These are phyloP conservation scores for Sarcoramphus papa DNA, from an alignment of 2,797 vertebrate genomes.

Conservation along the genomic window DNA sequence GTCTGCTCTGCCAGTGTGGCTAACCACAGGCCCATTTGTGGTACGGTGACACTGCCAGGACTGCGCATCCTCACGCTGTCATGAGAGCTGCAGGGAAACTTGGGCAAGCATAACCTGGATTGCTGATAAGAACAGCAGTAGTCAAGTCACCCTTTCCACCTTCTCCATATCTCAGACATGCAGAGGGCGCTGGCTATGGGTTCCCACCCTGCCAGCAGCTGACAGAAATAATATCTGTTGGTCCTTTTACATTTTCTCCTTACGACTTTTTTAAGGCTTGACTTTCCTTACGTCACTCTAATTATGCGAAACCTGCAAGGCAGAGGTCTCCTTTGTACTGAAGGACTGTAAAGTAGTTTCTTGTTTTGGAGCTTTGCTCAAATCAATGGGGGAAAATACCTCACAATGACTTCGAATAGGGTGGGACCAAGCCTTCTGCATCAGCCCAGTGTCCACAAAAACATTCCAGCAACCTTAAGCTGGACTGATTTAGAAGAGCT, in stretches of 20 bases:
- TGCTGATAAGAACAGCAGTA: no score
- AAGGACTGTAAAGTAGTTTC: not conserved
- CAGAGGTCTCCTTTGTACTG: not conserved
- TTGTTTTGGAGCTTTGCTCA: not conserved
- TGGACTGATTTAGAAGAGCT: not conserved
- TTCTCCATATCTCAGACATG: not conserved
- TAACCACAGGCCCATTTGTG: not conserved
- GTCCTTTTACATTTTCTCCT: not conserved
- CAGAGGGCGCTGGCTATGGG: not conserved
- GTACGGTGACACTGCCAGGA: no score
- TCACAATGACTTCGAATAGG: not conserved
- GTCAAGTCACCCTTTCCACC: not conserved
- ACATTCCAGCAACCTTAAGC: not conserved
- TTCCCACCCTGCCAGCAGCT: not conserved
- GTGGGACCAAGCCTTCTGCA: not conserved
- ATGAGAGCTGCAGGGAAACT: not conserved
- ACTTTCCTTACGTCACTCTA: not conserved
- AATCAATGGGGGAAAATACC: not conserved
- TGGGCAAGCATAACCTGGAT: no score
- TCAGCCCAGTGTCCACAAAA: not conserved
- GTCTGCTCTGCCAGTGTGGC: not conserved
- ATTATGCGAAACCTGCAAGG: not conserved
- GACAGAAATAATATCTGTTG: not conserved
- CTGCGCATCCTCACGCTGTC: not conserved
- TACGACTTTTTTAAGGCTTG: not conserved